These are phyloP conservation scores for Caenorhabditis sinica DNA, from an alignment of 2,888 invertebrate species.

Conservation along the genomic window DNA sequence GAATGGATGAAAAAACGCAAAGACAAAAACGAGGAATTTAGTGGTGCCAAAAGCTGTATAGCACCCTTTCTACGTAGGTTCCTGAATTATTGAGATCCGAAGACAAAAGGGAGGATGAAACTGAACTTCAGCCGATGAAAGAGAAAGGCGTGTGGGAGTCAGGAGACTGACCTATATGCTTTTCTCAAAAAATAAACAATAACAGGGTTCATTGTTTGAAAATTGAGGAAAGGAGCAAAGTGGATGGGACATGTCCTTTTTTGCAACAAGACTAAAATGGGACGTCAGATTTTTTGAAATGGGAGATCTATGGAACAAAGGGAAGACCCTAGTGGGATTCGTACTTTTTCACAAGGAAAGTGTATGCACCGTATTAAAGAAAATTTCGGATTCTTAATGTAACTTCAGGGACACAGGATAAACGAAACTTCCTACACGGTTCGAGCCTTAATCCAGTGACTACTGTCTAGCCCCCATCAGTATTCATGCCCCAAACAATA, in stretches of 20 bases:
- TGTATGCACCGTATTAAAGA: neutral
- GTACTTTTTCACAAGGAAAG: no score
- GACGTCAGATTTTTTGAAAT: conserved; percentile 26
- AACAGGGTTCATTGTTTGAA: conserved; percentile 19
- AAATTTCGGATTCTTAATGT: no score
- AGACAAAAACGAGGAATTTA: conserved; percentile 12
- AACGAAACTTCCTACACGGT: neutral
- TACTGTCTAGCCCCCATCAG: neutral
- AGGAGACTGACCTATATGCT: conserved; percentile 8
- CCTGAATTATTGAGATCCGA: conserved; percentile 36
- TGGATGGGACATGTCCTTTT: neutral
- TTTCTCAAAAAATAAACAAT: conserved; percentile 12
- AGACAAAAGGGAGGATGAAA: conserved; percentile 31
- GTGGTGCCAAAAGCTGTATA: neutral
- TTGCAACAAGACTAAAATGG: neutral
- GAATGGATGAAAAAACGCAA: conserved; percentile 12
- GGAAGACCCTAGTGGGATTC: neutral
- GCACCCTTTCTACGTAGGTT: conserved; percentile 34
- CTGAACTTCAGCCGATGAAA: conserved; percentile 51
- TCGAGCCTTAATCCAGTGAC: neutral
- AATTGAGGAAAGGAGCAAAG: conserved; percentile 2
- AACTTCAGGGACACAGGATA: no score
- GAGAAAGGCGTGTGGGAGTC: conserved; percentile 33
- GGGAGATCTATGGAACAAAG: neutral
- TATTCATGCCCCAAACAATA: neutral